Evolutionary conservation across 2,113 vertebrate genomes (phyloP), one percentile per base, ranked within the genome.

Genomic region (Garra rufa): DNA sequence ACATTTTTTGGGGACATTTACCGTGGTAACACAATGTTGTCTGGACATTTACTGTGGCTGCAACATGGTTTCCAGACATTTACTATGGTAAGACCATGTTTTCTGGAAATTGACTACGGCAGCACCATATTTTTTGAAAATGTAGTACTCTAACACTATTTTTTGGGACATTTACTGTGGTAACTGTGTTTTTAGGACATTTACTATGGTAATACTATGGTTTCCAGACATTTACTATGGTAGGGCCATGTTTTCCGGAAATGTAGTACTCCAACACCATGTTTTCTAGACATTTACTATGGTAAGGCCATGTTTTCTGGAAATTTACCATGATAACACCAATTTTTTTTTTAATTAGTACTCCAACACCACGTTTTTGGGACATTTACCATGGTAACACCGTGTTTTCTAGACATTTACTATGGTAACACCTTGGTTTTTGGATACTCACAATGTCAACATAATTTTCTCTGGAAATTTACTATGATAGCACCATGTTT

Each of bases 131-230:
- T 63, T 63, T 6, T 1, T 0, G 38, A 41, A n/a, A n/a, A n/a
- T n/a, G n/a, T n/a, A n/a, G n/a, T n/a, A n/a, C n/a, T n/a, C n/a
- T n/a, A n/a, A n/a, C 38, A 41, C 3, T 41, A 41, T 3, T 15
- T 63, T 63, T 6, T 3, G 0, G 0, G 10, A 2, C 11, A 0
- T 65, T 65, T 15, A 1, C 26, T 15, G 17, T 14, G 3, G 26
- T 9, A 30, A 65, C 61, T 26, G 30, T 30, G 26, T 30, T 65
- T 65, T 30, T 0, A 0, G 1, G 61, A 8, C 26, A 6, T 63
- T 63, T 15, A 28, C 61, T 63, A 63, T 2, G 6, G 26, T 1
- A 17, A 30, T 13, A 17, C 61, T 26, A 65, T 65, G 11, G 7
- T 65, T 61, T 30, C 55, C 0, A 1, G 11, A 28, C 10, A 1